Base-by-base conservation (phyloP, 2,888 invertebrate genomes). In the Pristionchus exspectatus region DNA sequence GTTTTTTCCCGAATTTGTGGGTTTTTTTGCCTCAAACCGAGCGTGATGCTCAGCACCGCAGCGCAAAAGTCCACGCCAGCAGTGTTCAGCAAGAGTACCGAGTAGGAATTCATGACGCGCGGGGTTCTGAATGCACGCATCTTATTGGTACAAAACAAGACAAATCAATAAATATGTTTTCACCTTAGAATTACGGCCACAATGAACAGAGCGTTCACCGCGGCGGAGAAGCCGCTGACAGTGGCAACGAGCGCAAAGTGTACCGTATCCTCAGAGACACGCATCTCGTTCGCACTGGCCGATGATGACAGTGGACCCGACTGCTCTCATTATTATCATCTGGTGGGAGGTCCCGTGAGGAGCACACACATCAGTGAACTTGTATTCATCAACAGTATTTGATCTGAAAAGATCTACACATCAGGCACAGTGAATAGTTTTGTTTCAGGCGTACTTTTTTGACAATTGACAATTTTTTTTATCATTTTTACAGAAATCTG, bases 121-220 rank as follows among this genome's bases (percentile, higher is more conserved):
- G 74, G 74, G 2, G 74, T 74, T 38, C 74, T 74, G 24, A 66
- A n/a, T n/a, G n/a, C n/a, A n/a, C n/a, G n/a, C n/a, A n/a, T n/a
- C n/a, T n/a, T 24, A 66, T 66, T 66, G 14, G 66, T 56, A 14
- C 56, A 56, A 56, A 56, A 56, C 56, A 14, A 56, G 12, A 14
- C 56, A 14, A 66, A 66, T 66, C n/a, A 9, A 27, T 27, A 27
- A 24, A 63, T 7, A 63, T 24, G 63, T 24, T 24, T 27, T 66
- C 27, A 69, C 69, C 69, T 10, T 3, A 27, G 9, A 30, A 69
- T 27, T 9, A 69, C 5, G 12, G 69, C 69, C 1, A 30, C 30
- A 14, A 69, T 69, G 27, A 69, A 27, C 14, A 69, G 69, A 5
- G 30, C 27, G 69, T 69, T 69, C 1, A 27, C 69, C 12, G 69